A percentile compares a stretch with the other conserved stretches of the same genome.
Evolutionary conservation across 2,797 vertebrate species (phyloP).

Genomic region (Acanthis flammea): DNA sequence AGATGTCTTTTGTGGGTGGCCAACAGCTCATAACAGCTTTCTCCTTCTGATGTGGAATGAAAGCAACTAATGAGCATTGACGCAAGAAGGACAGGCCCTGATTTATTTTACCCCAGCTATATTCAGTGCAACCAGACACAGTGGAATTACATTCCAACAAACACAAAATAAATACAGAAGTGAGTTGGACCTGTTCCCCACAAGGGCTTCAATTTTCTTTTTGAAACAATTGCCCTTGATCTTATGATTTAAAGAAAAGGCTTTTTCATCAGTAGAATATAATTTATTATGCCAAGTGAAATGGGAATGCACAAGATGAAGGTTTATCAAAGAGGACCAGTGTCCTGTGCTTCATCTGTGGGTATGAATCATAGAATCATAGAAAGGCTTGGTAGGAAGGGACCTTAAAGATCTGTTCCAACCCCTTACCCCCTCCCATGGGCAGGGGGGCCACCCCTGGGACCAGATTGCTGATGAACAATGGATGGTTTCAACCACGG

Average conservation of each 20-base stretch:
- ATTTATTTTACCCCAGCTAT: slow-evolving; percentile 28
- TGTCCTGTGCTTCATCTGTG: not conserved
- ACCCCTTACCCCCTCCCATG: not conserved
- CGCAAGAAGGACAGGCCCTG: not conserved
- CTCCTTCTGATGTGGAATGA: slow-evolving; percentile 7
- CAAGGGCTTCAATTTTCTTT: not conserved
- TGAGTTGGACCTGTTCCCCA: not conserved
- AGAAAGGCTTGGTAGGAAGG: not conserved
- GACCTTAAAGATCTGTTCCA: not conserved
- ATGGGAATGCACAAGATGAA: not conserved
- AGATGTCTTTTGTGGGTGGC: not conserved
- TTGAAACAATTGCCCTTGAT: not conserved
- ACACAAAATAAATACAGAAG: slow-evolving; percentile 9
- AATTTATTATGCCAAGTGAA: not conserved
- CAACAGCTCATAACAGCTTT: not conserved
- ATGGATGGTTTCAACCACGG: not conserved
- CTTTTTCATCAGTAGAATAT: not conserved
- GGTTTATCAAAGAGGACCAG: not conserved
- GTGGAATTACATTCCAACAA: not conserved
- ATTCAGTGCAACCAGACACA: not conserved
- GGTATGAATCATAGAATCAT: not conserved
- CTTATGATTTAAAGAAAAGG: not conserved
- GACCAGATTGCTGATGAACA: not conserved
- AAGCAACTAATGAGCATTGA: slow-evolving; percentile 39
- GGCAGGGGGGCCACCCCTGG: too few relatives aligned